These are phyloP conservation scores for Sparus aurata DNA, from an alignment of 2,797 vertebrate genomes.

Conservation along the genomic window DNA sequence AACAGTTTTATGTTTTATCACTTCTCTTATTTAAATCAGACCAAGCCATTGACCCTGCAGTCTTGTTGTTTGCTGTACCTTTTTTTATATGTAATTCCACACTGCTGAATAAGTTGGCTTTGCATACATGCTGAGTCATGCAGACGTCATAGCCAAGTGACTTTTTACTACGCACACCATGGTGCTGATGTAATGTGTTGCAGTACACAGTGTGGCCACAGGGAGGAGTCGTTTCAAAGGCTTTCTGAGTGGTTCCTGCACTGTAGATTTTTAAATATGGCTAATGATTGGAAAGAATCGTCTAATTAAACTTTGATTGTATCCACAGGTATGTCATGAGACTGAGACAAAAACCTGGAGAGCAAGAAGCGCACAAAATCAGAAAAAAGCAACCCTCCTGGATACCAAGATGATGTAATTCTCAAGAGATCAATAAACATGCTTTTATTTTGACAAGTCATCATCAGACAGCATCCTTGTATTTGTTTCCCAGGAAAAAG, in stretches of 20 bases:
- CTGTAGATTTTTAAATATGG: background rate
- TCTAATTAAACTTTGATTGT: background rate
- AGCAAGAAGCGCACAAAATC: conserved; percentile 16
- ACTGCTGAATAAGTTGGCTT: background rate
- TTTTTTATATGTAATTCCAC: background rate
- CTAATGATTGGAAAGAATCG: background rate
- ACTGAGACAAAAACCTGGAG: conserved; percentile 27
- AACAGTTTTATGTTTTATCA: background rate
- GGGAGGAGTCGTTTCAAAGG: conserved; percentile 5
- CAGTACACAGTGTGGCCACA: conserved; percentile 40
- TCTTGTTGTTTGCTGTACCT: background rate
- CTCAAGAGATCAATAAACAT: conserved; percentile 55
- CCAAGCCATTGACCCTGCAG: background rate
- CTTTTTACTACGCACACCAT: background rate
- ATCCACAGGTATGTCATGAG: conserved; percentile 81
- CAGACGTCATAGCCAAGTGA: background rate
- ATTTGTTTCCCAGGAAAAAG: conserved; percentile 43
- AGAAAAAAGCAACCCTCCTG: conserved; percentile 8
- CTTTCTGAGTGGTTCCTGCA: background rate
- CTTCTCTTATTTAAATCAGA: background rate
- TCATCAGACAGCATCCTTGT: conserved; percentile 19
- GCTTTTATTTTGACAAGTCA: conserved; percentile 50
- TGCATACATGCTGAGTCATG: background rate
- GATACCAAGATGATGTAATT: conserved; percentile 35
- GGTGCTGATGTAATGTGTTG: conserved; percentile 16